phyloP scores from a whole-genome alignment of 2,888 invertebrate genomes.

The Sisyra terminalis region DNA sequence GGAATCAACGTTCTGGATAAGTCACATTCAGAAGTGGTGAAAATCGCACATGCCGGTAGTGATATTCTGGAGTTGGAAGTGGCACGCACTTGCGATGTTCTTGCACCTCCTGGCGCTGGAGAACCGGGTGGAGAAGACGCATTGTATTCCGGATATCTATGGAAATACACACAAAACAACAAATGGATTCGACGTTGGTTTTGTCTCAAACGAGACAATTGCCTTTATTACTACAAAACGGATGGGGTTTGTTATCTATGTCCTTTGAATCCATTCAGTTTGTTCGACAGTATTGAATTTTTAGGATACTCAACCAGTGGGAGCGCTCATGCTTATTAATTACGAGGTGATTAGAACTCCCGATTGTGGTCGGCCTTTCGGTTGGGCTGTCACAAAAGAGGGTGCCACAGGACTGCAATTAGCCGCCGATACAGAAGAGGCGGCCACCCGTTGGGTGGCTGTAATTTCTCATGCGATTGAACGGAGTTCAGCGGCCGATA shows the following conservation, averaged over 20 bases:
- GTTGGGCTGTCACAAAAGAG: constrained; percentile 49
- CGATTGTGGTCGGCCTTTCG: constrained; percentile 41
- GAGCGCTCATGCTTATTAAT: constrained; percentile 73
- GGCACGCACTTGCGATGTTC: constrained; percentile 69
- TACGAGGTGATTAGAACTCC: constrained; percentile 49
- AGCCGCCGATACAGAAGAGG: constrained; percentile 61
- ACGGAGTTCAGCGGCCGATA: constrained; percentile 29
- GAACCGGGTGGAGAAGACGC: constrained; percentile 31
- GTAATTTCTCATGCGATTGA: constrained; percentile 63
- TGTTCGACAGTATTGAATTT: constrained; percentile 11
- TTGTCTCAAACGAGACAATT: constrained; percentile 77
- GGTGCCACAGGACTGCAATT: constrained; percentile 59
- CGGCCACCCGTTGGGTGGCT: constrained; percentile 59
- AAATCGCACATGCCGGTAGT: constrained; percentile 77
- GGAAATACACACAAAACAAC: constrained; percentile 49
- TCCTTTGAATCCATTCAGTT: background rate
- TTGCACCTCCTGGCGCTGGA: constrained; percentile 49
- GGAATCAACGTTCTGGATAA: constrained; percentile 80
- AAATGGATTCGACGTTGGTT: constrained; percentile 88
- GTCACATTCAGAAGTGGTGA: constrained; percentile 84
- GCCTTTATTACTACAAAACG: constrained; percentile 88
- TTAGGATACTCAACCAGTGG: constrained; percentile 75
- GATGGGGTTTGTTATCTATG: constrained; percentile 48
- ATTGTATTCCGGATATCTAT: constrained; percentile 58
- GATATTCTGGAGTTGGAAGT: constrained; percentile 72